Base-by-base conservation (phyloP, 2,113 vertebrate genomes). In the Capreolus pygargus region DNA sequence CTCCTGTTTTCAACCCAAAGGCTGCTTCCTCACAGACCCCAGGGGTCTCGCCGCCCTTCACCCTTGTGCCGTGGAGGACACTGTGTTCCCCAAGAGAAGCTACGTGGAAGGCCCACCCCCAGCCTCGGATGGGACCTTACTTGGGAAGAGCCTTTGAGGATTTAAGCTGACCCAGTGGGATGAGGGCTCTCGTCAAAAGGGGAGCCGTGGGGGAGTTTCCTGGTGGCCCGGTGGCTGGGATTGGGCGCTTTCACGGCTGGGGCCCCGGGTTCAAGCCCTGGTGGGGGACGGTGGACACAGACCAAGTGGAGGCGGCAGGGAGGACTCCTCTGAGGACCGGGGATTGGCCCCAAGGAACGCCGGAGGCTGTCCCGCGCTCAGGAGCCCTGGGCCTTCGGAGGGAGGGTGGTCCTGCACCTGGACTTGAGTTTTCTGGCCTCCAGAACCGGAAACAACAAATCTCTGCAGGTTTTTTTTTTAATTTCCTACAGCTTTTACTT, bases 361-460 rank as follows among this genome's bases (percentile, higher is more conserved):
- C 7, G 0, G 52, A 33, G n/a, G 17, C 55, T 9, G 3, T 21
- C n/a, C 28, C 23, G 1, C 8, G 19, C 5, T 7, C 2, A 30
- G 39, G 43, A 28, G 70, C 67, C 45, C n/a, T 6, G 47, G 57
- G 33, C 92, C 84, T 61, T 61, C 9, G 0, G 7, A 27, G 54
- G 33, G 23, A 13, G 54, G 6, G 7, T 11, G 61, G 83, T 28
- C 54, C 92, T 19, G 23, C n/a, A 16, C 30, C 30, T 15, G 3
- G 70, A 8, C 11, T 21, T 55, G 16, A 1, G 17, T 3, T 30
- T 28, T 64, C 82, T 12, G 5, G 82, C 58, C 74, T 60, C 43
- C 16, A 52, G 47, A 36, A 28, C 43, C 0, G 2, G 28, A 33
- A 60, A 81, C 1, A 10, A 5, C 5, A 27, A 2, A 8, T 6